Percentiles rank a stretch among this genome's conserved stretches.
These are phyloP conservation scores for Coleophora deauratella DNA, from an alignment of 2,888 invertebrate genomes.

Conservation along the genomic window DNA sequence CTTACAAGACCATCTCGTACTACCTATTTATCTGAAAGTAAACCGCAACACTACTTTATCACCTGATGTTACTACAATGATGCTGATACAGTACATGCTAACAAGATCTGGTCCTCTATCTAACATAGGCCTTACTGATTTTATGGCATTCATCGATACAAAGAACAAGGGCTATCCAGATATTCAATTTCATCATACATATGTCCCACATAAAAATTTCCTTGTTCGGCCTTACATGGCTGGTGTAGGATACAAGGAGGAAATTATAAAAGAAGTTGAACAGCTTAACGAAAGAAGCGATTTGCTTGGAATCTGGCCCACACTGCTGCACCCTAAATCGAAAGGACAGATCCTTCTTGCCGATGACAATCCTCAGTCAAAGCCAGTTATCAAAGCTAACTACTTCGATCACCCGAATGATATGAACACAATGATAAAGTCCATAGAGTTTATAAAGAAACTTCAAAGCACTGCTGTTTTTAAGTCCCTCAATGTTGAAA, in stretches of 20 bases:
- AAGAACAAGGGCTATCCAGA: constrained; percentile 56
- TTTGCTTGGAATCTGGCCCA: constrained; percentile 45
- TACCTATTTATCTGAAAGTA: constrained; percentile 30
- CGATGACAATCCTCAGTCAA: constrained; percentile 61
- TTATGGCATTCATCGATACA: constrained; percentile 67
- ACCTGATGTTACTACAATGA: constrained; percentile 25
- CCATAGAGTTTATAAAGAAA: constrained; percentile 40
- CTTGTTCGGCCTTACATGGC: constrained; percentile 25
- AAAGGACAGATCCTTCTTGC: constrained; percentile 70
- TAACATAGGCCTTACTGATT: constrained; percentile 51
- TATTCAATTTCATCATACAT: constrained; percentile 57
- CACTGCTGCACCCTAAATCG: constrained; percentile 63
- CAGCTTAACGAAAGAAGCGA: constrained; percentile 33
- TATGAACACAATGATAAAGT: constrained; percentile 48
- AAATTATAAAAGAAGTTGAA: constrained; percentile 28
- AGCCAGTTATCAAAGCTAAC: constrained; percentile 75
- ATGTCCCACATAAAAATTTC: constrained; percentile 28
- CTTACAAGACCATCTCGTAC: constrained; percentile 65
- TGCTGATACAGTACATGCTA: constrained; percentile 58
- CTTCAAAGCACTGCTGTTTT: constrained; percentile 52
- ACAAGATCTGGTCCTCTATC: constrained; percentile 59
- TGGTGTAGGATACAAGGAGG: constrained; percentile 31
- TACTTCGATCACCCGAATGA: constrained; percentile 75
- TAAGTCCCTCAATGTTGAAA: constrained; percentile 34
- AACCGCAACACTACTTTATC: constrained; percentile 19